Conservation (phyloP, 2,797 vertebrate species). For the Xyrichtys novacula region DNA sequence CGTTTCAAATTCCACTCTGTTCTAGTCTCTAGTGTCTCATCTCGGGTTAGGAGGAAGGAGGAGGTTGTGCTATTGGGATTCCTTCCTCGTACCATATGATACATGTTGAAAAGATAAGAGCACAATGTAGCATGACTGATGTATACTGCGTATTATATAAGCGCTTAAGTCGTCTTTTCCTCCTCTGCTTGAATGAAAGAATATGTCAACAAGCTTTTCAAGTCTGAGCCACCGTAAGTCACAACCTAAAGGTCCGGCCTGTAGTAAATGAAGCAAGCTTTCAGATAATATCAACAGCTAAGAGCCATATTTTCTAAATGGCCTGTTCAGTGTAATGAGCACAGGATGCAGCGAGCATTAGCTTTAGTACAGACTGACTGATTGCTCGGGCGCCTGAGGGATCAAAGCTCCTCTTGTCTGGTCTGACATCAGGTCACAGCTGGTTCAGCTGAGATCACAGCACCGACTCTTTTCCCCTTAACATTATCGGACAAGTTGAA, state of each 20-base stretch:
- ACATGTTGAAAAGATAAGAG: slow-evolving; percentile 48
- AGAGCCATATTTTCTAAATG: slow-evolving; percentile 65
- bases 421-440: slow-evolving; percentile 44
- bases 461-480: slow-evolving; percentile 12
- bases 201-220: slow-evolving; percentile 32
- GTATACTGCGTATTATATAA: slow-evolving; percentile 11
- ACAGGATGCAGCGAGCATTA: slow-evolving; percentile 74
- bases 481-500: slow-evolving; percentile 23
- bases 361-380: slow-evolving; percentile 59
- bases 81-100: slow-evolving; percentile 25
- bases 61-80: slow-evolving; percentile 33
- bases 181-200: neutral
- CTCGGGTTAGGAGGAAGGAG: slow-evolving; percentile 41
- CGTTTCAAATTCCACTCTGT: slow-evolving; percentile 91
- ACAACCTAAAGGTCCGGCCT: slow-evolving; percentile 16
- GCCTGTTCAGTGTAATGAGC: slow-evolving; percentile 64
- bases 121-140: slow-evolving; percentile 48
- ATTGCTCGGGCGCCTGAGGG: slow-evolving; percentile 48
- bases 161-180: neutral
- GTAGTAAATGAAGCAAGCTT: slow-evolving; percentile 29
- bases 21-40: no score
- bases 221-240: slow-evolving; percentile 1
- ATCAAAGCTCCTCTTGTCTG: slow-evolving; percentile 47
- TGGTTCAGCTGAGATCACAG: slow-evolving; percentile 35
- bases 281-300: slow-evolving; percentile 69